Conservation (phyloP, 2,888 invertebrate genomes). For the Nemurella pictetii region DNA sequence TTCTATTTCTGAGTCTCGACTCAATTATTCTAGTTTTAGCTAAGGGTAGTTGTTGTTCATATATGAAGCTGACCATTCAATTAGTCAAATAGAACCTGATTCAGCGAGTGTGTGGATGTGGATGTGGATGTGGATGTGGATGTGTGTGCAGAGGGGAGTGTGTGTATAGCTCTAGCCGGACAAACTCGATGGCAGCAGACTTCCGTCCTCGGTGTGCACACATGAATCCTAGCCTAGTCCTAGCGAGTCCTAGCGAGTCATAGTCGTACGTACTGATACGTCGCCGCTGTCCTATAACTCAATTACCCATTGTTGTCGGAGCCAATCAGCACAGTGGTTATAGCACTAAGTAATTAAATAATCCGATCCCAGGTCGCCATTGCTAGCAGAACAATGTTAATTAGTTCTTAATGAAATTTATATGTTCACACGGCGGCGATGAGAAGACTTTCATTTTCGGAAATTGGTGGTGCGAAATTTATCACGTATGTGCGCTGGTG, state of each 20-base stretch:
- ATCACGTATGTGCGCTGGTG: background rate
- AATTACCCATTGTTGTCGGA: slow-evolving; percentile 13
- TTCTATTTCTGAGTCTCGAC: background rate
- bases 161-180: background rate
- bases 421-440: background rate
- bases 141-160: background rate
- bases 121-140: background rate
- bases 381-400: slow-evolving; percentile 2
- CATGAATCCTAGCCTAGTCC: background rate
- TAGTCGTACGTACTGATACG: background rate
- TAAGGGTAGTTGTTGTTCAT: background rate
- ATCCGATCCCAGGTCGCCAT: background rate
- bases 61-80: background rate
- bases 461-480: background rate
- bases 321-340: slow-evolving; percentile 18
- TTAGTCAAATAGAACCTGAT: background rate
- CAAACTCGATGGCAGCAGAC: background rate
- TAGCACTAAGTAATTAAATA: slow-evolving; percentile 17
- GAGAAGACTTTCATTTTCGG: slow-evolving; percentile 2
- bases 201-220: background rate
- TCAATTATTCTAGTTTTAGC: background rate
- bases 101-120: background rate
- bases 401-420: slow-evolving; percentile 16
- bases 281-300: background rate
- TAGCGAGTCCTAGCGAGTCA: no score